A percentile compares a stretch with the other conserved stretches of the same genome.
phyloP scores from a whole-genome alignment of 2,113 vertebrate species.

The Gallinago undulata region DNA sequence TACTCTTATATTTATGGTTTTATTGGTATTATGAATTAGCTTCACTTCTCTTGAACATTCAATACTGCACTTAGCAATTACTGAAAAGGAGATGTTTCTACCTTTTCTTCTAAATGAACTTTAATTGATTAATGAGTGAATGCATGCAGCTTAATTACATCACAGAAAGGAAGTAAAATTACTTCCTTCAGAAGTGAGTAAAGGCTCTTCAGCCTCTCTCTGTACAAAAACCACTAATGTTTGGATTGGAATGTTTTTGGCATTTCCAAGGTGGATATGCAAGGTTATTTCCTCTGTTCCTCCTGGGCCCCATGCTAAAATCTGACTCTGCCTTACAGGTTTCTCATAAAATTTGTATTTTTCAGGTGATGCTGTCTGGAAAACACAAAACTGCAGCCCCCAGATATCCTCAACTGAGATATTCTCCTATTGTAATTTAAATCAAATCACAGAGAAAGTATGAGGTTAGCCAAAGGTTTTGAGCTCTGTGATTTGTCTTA shows the following conservation, averaged over 20 bases:
- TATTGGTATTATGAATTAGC: background rate
- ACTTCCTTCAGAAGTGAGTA: background rate
- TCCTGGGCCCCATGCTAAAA: background rate
- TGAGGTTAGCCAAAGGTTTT: conserved; percentile 50
- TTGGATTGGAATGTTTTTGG: rapidly evolving
- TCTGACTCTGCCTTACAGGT: rapidly evolving
- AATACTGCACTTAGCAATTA: background rate
- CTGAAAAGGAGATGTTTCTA: background rate
- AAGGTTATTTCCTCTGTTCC: background rate
- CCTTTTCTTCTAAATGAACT: background rate
- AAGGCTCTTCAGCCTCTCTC: background rate
- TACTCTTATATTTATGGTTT: background rate
- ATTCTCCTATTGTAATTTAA: background rate
- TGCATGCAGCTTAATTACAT: background rate
- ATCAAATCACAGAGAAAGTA: background rate
- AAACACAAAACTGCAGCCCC: background rate
- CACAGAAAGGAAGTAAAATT: background rate
- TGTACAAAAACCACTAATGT: rapidly evolving
- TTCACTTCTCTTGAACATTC: background rate
- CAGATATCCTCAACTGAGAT: background rate
- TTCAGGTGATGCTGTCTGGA: background rate
- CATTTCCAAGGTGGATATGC: background rate
- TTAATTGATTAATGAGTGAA: background rate
- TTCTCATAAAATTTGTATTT: background rate
- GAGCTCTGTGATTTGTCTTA: conserved; percentile 20